These are phyloP conservation scores for Platygyra sinensis DNA, from an alignment of 64 coral and sea anemone species.

Conservation along the genomic window DNA sequence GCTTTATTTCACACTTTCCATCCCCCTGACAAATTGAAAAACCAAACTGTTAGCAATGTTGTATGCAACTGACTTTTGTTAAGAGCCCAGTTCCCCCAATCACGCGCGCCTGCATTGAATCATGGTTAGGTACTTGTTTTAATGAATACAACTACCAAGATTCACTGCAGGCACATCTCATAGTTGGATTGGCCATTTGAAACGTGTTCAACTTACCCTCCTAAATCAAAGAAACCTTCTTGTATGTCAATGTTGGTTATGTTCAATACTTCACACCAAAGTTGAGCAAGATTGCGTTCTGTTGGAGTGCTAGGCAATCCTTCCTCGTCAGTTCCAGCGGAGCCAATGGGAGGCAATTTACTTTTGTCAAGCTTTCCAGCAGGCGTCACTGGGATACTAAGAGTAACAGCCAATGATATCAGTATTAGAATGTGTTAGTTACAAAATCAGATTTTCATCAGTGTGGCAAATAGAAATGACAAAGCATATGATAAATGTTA, in stretches of 20 bases:
- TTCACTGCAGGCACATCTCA: too few species aligned
- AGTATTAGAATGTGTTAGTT: too few species aligned
- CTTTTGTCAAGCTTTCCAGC: conserved; percentile 88
- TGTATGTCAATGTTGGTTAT: conserved; percentile 75
- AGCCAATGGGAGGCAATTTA: conserved; percentile 61
- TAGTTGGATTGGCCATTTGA: neutral
- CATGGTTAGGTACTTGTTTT: too few species aligned
- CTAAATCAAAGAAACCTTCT: conserved; percentile 92
- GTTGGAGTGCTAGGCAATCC: conserved; percentile 76
- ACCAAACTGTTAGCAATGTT: too few species aligned
- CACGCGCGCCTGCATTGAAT: too few species aligned
- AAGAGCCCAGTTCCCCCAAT: too few species aligned
- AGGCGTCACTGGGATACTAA: conserved; percentile 81
- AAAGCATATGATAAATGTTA: too few species aligned
- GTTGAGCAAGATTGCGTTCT: conserved; percentile 51
- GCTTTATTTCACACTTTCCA: neutral
- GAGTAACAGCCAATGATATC: neutral
- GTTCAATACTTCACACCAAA: conserved; percentile 76
- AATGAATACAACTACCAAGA: too few species aligned
- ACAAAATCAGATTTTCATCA: too few species aligned
- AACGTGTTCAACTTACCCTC: conserved; percentile 67
- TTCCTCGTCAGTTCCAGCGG: conserved; percentile 61
- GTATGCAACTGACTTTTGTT: too few species aligned
- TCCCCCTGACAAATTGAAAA: neutral
- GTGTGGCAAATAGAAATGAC: too few species aligned